Evolutionary conservation across 2,113 vertebrate species (phyloP), one percentile per base, ranked within the genome.

Genomic region (Paraplagusia blochii): DNA sequence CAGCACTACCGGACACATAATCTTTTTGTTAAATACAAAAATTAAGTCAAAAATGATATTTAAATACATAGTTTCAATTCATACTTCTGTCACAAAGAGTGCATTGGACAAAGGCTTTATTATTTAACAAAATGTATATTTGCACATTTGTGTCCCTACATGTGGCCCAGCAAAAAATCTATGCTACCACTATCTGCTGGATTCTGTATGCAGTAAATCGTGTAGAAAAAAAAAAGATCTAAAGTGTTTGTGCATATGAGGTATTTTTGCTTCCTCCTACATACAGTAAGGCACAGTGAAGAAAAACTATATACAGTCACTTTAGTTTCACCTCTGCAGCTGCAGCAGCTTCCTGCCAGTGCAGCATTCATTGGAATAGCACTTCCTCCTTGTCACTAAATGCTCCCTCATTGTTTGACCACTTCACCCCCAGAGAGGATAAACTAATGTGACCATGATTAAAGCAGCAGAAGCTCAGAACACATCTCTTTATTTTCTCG

Each of bases 381-480:
- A 16, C 33, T 35, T 11, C 42, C 66, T 50, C 0, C 2, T 69
- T 44, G 73, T 51, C 45, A 13, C 44, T 74, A 45, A 68, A 58
- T 43, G 58, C 57, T 67, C 64, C 61, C 63, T 63, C 48, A 15
- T 3, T 40, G 58, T 6, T 7, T 59, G 58, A 65, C 67, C 64
- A 56, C 69, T 56, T 46, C 72, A 65, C 53, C 58, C 59, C 3
- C 22, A 29, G 22, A 6, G 22, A 29, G 3, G 6, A 6, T 6
- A 29, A 2, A 29, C 53, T 78, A 49, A 48, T 66, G 54, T 55
- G 69, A 66, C 68, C 70, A 49, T 22, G 66, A 63, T 57, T 40
- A 47, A 68, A 64, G 65, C 58, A 69, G 63, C 33, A 18, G 52
- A 54, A 18, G 11, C 35, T 65, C 80, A 64, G 22, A 72, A 1